A percentile compares a stretch with the other conserved stretches of the same genome.
phyloP scores from a whole-genome alignment of 2,113 vertebrate genomes.

The human region GRCh38 chr6:143616501-143617000 shows the following conservation, averaged over 20 bases:
- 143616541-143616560: neutral
- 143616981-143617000: neutral
- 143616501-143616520: neutral
- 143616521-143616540: fast-evolving
- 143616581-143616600: neutral
- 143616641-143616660: neutral
- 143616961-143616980: neutral
- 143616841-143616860: neutral
- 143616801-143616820: neutral
- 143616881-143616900: neutral
- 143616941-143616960: neutral
- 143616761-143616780: neutral
- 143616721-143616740: neutral
- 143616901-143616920: neutral
- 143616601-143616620: neutral
- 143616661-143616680: neutral
- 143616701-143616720: neutral
- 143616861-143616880: neutral
- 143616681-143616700: neutral
- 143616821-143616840: neutral
- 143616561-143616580: neutral
- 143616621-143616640: neutral
- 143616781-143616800: neutral
- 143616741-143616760: neutral
- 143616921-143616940: neutral